phyloP scores from a whole-genome alignment of 2,888 invertebrate genomes.

The Taenaris catops region DNA sequence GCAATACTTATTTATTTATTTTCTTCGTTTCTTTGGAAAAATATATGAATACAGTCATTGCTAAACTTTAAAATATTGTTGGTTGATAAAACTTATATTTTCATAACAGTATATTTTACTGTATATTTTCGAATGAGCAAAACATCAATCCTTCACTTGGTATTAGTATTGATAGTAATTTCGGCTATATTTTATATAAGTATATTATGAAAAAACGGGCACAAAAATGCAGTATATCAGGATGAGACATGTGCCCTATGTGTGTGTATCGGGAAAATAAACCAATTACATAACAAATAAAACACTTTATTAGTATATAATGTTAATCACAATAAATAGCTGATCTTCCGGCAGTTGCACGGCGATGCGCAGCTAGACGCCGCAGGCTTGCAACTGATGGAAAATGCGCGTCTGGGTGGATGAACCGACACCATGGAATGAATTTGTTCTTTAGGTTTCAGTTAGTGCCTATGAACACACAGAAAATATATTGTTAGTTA shows the following conservation, averaged over 20 bases:
- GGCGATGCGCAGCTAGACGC: conserved; percentile 30
- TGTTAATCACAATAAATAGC: conserved; percentile 48
- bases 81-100: too few species aligned
- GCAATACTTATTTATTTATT: too few species aligned
- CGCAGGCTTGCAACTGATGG: conserved; percentile 67
- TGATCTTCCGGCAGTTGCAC: conserved; percentile 76
- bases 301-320: conserved; percentile 39
- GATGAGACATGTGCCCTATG: too few species aligned
- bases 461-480: conserved; percentile 47
- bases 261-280: not conserved
- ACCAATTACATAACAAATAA: conserved; percentile 19
- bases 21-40: too few species aligned
- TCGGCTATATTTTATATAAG: too few species aligned
- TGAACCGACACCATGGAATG: conserved; percentile 62
- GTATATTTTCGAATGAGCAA: too few species aligned
- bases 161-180: too few species aligned
- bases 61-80: too few species aligned
- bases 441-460: conserved; percentile 37
- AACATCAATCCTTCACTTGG: too few species aligned
- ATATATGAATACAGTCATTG: too few species aligned
- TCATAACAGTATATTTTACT: too few species aligned
- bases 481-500: conserved; percentile 20
- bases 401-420: conserved; percentile 62
- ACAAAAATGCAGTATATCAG: not conserved
- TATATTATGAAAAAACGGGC: too few species aligned